Evolutionary conservation across 2,113 vertebrate genomes (phyloP).

Genomic region (Chloropsis hardwickii): DNA sequence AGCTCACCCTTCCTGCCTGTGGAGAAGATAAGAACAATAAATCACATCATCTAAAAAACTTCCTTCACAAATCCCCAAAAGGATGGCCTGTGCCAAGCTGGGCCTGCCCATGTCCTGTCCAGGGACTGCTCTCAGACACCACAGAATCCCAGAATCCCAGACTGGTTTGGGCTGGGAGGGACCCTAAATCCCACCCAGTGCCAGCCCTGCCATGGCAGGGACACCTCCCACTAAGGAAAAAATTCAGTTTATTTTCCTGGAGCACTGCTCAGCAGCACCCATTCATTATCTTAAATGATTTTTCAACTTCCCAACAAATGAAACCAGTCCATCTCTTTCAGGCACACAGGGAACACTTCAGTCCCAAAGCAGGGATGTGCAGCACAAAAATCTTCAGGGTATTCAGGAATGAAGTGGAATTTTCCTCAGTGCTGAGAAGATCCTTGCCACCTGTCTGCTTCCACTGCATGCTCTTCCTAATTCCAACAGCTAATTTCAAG

Average conservation of each 20-base stretch:
- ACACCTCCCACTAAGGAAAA: neutral
- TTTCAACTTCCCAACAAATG: neutral
- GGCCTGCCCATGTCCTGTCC: accelerated
- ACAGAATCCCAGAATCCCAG: neutral
- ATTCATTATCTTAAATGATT: neutral
- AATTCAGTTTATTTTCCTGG: neutral
- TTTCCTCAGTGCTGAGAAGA: neutral
- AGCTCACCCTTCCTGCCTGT: neutral
- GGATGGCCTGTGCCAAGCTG: neutral
- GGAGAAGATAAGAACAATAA: neutral
- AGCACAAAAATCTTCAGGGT: neutral
- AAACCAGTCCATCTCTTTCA: neutral
- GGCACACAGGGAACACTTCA: neutral
- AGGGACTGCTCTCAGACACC: neutral
- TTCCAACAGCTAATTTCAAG: neutral
- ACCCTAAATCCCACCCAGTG: accelerated
- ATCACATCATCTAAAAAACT: neutral
- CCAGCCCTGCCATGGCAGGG: neutral
- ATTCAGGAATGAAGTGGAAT: neutral
- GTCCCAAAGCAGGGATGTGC: neutral
- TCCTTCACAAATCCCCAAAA: neutral
- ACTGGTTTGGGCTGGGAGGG: neutral
- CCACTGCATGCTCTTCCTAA: neutral
- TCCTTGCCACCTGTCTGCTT: neutral
- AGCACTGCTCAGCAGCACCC: neutral